phyloP scores from a whole-genome alignment of 2,113 vertebrate species.

The Puntigrus tetrazona region DNA sequence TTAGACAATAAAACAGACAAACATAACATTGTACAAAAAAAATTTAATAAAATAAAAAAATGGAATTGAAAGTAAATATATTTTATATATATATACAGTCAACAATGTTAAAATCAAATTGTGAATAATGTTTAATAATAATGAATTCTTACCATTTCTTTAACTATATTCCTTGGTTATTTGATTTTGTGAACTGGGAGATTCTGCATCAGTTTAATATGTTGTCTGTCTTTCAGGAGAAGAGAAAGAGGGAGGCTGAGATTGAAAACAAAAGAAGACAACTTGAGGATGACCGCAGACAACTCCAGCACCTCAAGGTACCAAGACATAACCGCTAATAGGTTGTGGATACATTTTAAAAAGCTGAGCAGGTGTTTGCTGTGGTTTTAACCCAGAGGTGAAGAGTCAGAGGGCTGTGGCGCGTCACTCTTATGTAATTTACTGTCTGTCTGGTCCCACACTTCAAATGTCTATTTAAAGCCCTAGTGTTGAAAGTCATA shows the following conservation, averaged over 20 bases:
- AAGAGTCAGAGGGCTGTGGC: background rate
- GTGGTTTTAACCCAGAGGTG: background rate
- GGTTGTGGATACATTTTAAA: background rate
- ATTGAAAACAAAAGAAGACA: slow-evolving; percentile 91
- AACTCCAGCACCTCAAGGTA: slow-evolving; percentile 96
- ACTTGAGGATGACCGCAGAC: slow-evolving; percentile 89
- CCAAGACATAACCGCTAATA: background rate
- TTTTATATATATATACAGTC: too few relatives aligned
- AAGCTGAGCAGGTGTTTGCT: slow-evolving; percentile 17
- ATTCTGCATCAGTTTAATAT: background rate
- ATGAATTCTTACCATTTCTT: background rate
- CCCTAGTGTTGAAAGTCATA: slow-evolving; percentile 25
- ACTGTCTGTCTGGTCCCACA: background rate
- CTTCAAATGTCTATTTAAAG: slow-evolving; percentile 39
- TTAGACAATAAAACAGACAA: background rate
- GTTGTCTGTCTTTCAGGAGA: slow-evolving; percentile 78
- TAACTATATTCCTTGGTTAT: background rate
- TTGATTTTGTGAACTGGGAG: background rate
- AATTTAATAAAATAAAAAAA: background rate
- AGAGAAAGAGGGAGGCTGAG: slow-evolving; percentile 87
- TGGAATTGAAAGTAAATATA: background rate
- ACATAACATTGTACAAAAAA: background rate
- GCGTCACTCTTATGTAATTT: slow-evolving; percentile 22
- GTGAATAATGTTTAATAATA: background rate
- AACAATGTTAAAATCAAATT: background rate